Conservation (phyloP, 2,888 invertebrate species). For the Dorcus parallelipipedus region DNA sequence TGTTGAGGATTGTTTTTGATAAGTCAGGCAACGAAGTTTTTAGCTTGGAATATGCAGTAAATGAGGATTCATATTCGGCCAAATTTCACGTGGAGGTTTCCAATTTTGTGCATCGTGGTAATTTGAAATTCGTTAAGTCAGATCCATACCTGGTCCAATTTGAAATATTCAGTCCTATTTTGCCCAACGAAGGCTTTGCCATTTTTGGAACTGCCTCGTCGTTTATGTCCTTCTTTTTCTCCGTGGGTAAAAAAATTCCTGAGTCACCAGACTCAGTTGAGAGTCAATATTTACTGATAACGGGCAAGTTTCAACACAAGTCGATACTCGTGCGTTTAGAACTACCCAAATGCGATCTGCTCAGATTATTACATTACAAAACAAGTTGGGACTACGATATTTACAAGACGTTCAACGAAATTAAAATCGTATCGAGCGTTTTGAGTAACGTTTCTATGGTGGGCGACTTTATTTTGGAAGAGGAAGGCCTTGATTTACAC, state of each 20-base stretch:
- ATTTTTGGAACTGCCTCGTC: neutral
- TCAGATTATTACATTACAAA: constrained; percentile 1
- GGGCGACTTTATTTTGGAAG: constrained; percentile 14
- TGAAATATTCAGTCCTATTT: neutral
- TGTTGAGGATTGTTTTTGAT: too few relatives aligned
- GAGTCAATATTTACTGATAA: neutral
- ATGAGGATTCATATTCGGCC: too few relatives aligned
- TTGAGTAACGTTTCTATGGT: constrained; percentile 14
- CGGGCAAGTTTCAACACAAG: neutral
- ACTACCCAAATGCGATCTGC: constrained; percentile 7
- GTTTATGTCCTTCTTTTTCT: too few relatives aligned
- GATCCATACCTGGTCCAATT: too few relatives aligned
- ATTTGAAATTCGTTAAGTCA: too few relatives aligned
- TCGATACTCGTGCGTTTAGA: constrained; percentile 4
- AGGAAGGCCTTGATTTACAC: constrained; percentile 18
- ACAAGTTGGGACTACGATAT: constrained; percentile 4
- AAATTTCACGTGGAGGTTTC: too few relatives aligned
- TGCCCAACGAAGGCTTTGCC: neutral
- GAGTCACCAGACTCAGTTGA: too few relatives aligned
- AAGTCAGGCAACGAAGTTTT: too few relatives aligned
- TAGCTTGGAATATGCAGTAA: too few relatives aligned
- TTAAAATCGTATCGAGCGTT: constrained; percentile 10
- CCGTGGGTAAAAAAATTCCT: too few relatives aligned
- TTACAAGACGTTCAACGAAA: constrained; percentile 4
- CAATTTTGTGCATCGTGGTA: too few relatives aligned